Evolutionary conservation across 2,888 invertebrate species (phyloP).

Genomic region (Asteroscopus sphinx): DNA sequence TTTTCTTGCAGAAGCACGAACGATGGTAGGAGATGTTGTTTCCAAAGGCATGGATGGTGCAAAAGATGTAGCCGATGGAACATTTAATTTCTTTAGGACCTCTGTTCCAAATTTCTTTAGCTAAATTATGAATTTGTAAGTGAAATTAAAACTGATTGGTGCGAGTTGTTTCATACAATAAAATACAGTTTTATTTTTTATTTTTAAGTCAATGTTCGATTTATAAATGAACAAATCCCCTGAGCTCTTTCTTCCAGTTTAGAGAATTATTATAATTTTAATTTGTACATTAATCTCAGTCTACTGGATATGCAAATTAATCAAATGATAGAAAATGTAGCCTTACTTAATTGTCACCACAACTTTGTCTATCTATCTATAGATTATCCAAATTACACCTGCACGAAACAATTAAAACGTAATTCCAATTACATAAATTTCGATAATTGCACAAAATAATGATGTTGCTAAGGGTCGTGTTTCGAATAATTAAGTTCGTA

Average conservation of each 20-base stretch:
- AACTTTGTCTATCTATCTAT: not conserved
- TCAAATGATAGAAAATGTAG: too few species aligned
- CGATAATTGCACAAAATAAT: constrained; percentile 54
- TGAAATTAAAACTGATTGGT: not conserved
- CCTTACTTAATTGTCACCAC: not conserved
- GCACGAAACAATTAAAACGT: constrained; percentile 19
- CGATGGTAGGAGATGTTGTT: constrained; percentile 2
- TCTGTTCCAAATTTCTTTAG: constrained; percentile 20
- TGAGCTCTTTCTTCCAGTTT: too few species aligned
- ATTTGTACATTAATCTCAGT: too few species aligned
- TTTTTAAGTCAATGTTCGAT: too few species aligned
- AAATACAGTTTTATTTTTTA: too few species aligned
- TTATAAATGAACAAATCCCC: too few species aligned
- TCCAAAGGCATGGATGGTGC: constrained; percentile 11
- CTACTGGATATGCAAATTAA: too few species aligned
- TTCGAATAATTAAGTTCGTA: constrained; percentile 52
- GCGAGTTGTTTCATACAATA: too few species aligned
- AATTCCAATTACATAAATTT: constrained; percentile 41
- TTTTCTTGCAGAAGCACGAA: constrained; percentile 24
- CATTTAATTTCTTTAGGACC: constrained; percentile 22
- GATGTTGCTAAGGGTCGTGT: constrained; percentile 33
- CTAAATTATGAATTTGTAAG: not conserved
- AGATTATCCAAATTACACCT: not conserved
- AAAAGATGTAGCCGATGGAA: constrained; percentile 12
- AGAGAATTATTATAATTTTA: too few species aligned